Percentiles rank a stretch among this genome's conserved stretches.
phyloP scores from a whole-genome alignment of 2,888 invertebrate genomes.

The Parapristionchus giblindavisi region DNA sequence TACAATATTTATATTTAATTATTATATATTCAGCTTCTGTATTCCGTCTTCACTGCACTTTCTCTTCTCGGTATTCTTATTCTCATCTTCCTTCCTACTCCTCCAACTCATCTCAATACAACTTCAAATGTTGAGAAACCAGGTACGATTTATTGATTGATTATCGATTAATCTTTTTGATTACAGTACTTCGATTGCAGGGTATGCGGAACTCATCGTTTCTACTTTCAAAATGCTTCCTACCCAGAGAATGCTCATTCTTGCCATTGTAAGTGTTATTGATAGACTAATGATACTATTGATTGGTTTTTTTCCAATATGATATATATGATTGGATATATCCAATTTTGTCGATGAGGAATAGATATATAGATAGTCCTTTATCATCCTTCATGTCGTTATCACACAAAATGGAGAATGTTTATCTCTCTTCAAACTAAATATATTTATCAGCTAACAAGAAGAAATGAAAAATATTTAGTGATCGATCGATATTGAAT shows the following conservation, averaged over 20 bases:
- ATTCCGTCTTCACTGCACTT: constrained; percentile 80
- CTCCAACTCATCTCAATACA: constrained; percentile 40
- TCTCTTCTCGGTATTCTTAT: constrained; percentile 78
- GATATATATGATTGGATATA: too few relatives aligned
- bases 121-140: constrained; percentile 19
- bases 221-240: constrained; percentile 56
- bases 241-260: constrained; percentile 52
- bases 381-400: too few relatives aligned
- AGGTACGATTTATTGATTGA: constrained; percentile 16
- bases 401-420: too few relatives aligned
- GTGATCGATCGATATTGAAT: too few relatives aligned
- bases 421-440: too few relatives aligned
- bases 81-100: constrained; percentile 68
- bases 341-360: too few relatives aligned
- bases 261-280: constrained; percentile 47
- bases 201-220: constrained; percentile 21
- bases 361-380: too few relatives aligned
- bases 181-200: constrained; percentile 34
- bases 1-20: too few relatives aligned
- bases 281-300: too few relatives aligned
- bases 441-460: too few relatives aligned
- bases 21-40: constrained; percentile 78
- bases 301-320: too few relatives aligned
- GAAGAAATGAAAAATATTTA: too few relatives aligned
- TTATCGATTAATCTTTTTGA: neutral